Conservation (phyloP, 2,888 invertebrate genomes). For the Candidula unifasciata region DNA sequence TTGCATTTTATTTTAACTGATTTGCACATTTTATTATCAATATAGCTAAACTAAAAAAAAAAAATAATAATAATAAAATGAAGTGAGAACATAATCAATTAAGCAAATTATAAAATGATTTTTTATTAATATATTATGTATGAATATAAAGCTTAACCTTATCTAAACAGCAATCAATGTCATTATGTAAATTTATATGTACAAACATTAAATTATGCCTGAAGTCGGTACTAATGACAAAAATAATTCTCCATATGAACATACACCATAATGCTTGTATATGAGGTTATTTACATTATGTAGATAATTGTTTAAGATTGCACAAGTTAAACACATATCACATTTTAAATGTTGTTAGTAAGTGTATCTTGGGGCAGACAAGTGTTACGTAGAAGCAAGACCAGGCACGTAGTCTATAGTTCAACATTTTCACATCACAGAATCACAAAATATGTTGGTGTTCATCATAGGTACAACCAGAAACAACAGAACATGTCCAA, state of each 20-base stretch:
- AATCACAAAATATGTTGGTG: background rate
- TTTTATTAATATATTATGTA: background rate
- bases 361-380: background rate
- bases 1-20: no score
- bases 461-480: no score
- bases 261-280: slow-evolving; percentile 9
- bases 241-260: background rate
- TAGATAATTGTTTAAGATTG: slow-evolving; percentile 1
- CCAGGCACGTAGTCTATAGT: slow-evolving; percentile 19
- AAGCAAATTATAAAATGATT: no score
- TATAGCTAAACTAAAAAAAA: no score
- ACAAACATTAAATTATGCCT: background rate
- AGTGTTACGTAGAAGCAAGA: slow-evolving; percentile 30
- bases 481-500: no score
- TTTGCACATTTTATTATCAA: no score
- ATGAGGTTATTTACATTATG: slow-evolving; percentile 11
- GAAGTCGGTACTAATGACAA: background rate
- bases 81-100: no score
- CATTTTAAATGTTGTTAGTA: background rate
- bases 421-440: background rate
- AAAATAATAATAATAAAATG: no score
- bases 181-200: background rate
- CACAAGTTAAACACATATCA: background rate
- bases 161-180: background rate
- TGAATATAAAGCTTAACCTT: background rate